Conservation (phyloP, 2,888 invertebrate genomes). For the Drosophila trichaetosa region DNA sequence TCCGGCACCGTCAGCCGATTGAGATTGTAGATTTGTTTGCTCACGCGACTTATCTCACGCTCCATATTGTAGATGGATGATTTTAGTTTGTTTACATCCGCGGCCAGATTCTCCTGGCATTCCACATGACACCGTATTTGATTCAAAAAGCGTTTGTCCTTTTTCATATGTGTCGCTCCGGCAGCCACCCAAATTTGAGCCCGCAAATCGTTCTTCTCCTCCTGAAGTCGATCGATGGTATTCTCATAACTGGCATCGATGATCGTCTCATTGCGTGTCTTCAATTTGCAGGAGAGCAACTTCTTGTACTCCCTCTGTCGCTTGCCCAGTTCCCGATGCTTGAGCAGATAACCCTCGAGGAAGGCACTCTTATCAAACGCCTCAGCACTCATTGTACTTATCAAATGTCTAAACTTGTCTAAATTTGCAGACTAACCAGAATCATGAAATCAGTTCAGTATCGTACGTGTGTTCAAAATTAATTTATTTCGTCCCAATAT, state of each 20-base stretch:
- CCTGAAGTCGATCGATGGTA: conserved; percentile 74
- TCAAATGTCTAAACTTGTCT: conserved; percentile 1
- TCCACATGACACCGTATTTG: conserved; percentile 80
- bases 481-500: conserved; percentile 14
- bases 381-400: conserved; percentile 41
- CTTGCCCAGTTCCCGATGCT: conserved; percentile 81
- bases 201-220: conserved; percentile 80
- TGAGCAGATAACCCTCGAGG: conserved; percentile 69
- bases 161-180: conserved; percentile 71
- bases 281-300: conserved; percentile 75
- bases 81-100: conserved; percentile 80
- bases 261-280: conserved; percentile 80
- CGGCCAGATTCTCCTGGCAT: conserved; percentile 80
- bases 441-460: not conserved
- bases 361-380: conserved; percentile 66
- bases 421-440: conserved; percentile 37
- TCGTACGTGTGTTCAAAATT: not conserved
- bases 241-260: conserved; percentile 78
- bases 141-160: conserved; percentile 67
- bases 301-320: conserved; percentile 83
- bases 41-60: conserved; percentile 78
- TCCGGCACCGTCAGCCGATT: conserved; percentile 83
- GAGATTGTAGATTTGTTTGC: conserved; percentile 81
- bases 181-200: conserved; percentile 83
- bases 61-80: conserved; percentile 77